These are phyloP conservation scores for Patella vulgata DNA, from an alignment of 1,140 invertebrate species.

Conservation along the genomic window DNA sequence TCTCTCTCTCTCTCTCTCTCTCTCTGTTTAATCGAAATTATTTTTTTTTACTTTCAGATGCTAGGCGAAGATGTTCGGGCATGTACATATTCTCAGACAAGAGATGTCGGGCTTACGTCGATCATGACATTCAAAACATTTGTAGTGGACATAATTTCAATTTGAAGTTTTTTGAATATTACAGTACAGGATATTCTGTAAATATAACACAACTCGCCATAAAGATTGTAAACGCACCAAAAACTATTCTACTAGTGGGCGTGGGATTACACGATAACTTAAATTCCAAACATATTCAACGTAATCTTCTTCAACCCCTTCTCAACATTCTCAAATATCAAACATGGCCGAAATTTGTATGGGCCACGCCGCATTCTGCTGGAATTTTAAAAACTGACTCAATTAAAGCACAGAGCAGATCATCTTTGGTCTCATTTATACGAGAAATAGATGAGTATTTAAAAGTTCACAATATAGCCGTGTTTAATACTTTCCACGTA, in stretches of 20 bases:
- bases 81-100: slow-evolving; percentile 8
- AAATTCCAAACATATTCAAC: not conserved
- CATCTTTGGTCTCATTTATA: not conserved
- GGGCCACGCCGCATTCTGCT: not conserved
- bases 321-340: not conserved
- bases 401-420: not conserved
- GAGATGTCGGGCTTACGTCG: not conserved
- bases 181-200: not conserved
- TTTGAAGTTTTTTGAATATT: not conserved
- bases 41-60: not conserved
- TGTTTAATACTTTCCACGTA: slow-evolving; percentile 5
- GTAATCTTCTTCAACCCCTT: not conserved
- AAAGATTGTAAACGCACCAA: no score
- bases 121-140: not conserved
- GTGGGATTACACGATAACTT: not conserved
- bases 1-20: no score
- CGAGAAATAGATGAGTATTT: not conserved
- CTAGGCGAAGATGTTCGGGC: not conserved
- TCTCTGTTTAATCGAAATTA: no score
- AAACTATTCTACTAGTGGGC: not conserved
- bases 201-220: not conserved
- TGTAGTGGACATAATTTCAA: not conserved
- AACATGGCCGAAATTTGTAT: not conserved
- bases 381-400: not conserved
- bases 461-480: not conserved